A percentile compares a stretch with the other conserved stretches of the same genome.
Evolutionary conservation across 2,113 vertebrate genomes (phyloP).

Genomic region (Smithornis capensis): DNA sequence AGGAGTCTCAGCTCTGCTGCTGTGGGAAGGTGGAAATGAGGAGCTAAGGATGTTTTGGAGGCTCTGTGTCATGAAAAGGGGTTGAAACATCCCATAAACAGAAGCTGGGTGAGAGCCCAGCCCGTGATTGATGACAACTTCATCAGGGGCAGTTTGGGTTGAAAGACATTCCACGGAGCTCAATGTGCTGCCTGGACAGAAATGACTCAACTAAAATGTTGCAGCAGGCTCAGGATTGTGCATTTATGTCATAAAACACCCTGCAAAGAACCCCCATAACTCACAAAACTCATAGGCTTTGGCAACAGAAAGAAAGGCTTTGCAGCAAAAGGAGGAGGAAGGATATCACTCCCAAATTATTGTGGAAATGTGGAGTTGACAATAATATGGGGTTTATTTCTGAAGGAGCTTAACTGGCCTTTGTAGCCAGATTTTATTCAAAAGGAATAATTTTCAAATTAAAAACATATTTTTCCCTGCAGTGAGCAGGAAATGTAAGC

Average conservation of each 20-base stretch:
- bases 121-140: not conserved
- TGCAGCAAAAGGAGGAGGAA: not conserved
- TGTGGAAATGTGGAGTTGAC: constrained; percentile 3
- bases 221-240: not conserved
- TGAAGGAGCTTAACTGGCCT: constrained; percentile 17
- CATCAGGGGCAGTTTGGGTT: not conserved
- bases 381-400: constrained; percentile 32
- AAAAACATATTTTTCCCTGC: constrained; percentile 2
- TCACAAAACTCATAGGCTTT: not conserved
- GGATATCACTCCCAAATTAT: not conserved
- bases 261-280: not conserved
- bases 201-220: not conserved
- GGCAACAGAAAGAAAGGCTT: not conserved
- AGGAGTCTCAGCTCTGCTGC: not conserved
- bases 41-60: not conserved
- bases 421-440: constrained; percentile 19
- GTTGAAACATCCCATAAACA: not conserved
- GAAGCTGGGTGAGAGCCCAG: not conserved
- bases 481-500: constrained; percentile 23
- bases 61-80: not conserved
- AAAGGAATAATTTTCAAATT: constrained; percentile 37
- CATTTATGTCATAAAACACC: constrained; percentile 10
- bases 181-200: not conserved
- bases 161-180: not conserved
- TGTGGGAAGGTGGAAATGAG: not conserved